Base-by-base conservation (phyloP, 2,113 vertebrate genomes). In the Glaucidium brasilianum region DNA sequence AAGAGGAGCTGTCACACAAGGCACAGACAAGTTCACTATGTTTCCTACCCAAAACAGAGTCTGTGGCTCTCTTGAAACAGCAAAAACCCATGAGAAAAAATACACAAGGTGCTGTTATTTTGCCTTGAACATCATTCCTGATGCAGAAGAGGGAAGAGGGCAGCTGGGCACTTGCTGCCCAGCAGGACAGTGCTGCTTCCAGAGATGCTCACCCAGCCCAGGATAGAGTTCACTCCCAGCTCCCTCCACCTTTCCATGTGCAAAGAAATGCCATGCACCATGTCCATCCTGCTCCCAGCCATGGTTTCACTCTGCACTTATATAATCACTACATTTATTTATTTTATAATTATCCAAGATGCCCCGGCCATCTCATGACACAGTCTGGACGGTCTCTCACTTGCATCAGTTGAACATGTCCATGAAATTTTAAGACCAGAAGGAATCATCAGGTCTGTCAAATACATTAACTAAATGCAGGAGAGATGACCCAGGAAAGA, bases 401-500 rank as follows among this genome's bases (percentile, higher is more conserved):
- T 55, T 59, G 18, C 39, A 91, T 30, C 72, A 76, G 49, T n/a
- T 76, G 73, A 93, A 88, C 1, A 8, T 8, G n/a, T 27, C 86
- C 34, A 10, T 58, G 66, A 78, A 88, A 88, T 58, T 58, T 91
- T 71, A 88, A 83, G 90, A 75, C 60, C 90, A 83, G 80, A 91
- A 91, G 71, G 91, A 88, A 91, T 92, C 83, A 79, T 35, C 83
- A 78, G 75, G 75, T 78, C 86, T 83, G 66, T 67, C 90, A 82
- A 92, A 78, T 39, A 47, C n/a, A 55, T 74, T 52, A 84, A 79
- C 78, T 64, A 66, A 93, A 53, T 32, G 47, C 83, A 75, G 75
- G 49, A 94, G 64, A 88, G 83, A 56, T 12, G 92, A 82, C 86
- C 88, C 74, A 69, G 83, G 82, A 92, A 94, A 81, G 74, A 92